Base-by-base conservation (phyloP, 2,888 invertebrate genomes). In the Cyclophora punctaria region DNA sequence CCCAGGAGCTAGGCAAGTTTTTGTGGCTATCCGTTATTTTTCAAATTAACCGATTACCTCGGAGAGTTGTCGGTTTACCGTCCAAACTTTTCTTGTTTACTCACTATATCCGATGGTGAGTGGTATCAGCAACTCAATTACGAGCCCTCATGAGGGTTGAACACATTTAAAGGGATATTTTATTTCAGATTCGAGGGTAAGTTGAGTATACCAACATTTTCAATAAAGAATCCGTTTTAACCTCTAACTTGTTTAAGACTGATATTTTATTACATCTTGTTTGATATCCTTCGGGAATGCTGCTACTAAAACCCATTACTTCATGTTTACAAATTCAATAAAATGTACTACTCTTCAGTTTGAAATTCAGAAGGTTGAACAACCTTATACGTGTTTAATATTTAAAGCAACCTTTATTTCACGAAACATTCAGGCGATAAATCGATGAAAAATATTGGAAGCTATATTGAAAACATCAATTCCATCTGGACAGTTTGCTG, bases 401-500 rank as follows among this genome's bases (percentile, higher is more conserved):
- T 20, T 20, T 20, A 20, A 20, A 20, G 20, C 20, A 20, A 20
- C 20, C 20, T 20, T 20, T 20, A 20, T 20, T 20, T 20, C 20
- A 20, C 20, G 20, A 20, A 20, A 20, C 20, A 20, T 1, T 20
- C 20, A 20, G 20, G 20, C 20, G 20, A 20, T 20, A 20, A 20
- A 20, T 20, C 35, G 43, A 46, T 34, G 45, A 4, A 45, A 41
- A 41, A 49, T 46, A 50, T 48, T 51, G 49, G 51, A 37, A 34
- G 58, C 52, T 54, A 57, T 69, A 72, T 68, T 71, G 65, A 63
- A 69, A 65, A 64, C 56, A 70, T 67, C 69, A 67, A 65, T 71
- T 63, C 63, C 62, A 62, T 55, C 50, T 52, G 61, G 58, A 50
- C 45, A 50, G 45, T 47, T 35, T 41, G 47, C 50, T 59, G 48